These are phyloP conservation scores for Aphaenogaster rudis DNA, from an alignment of 1,140 invertebrate species.

Conservation along the genomic window DNA sequence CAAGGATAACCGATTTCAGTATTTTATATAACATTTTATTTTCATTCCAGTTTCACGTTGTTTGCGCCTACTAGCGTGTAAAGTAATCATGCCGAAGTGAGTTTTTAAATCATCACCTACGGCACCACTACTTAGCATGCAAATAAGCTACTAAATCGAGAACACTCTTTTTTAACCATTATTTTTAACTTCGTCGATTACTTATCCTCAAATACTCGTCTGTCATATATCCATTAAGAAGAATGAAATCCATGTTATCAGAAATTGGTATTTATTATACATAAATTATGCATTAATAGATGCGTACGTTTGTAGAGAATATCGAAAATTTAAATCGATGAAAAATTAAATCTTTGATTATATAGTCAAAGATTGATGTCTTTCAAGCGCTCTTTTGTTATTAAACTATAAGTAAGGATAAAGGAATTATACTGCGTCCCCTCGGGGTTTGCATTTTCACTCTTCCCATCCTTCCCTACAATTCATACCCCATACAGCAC, in stretches of 20 bases:
- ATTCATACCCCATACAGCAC: too few species aligned
- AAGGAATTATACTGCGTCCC: too few species aligned
- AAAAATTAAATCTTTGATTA: too few species aligned
- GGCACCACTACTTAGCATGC: slow-evolving; percentile 85
- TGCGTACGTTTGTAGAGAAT: background rate
- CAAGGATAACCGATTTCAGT: background rate
- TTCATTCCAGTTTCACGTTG: background rate
- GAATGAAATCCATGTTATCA: background rate
- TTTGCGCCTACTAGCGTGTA: slow-evolving; percentile 56
- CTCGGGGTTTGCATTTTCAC: too few species aligned
- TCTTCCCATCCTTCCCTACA: too few species aligned
- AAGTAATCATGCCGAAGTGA: slow-evolving; percentile 85
- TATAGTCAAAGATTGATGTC: background rate
- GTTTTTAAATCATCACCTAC: slow-evolving; percentile 82
- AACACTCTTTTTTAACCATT: background rate
- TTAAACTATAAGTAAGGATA: too few species aligned
- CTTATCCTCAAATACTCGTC: background rate
- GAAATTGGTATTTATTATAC: background rate
- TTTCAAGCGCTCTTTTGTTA: background rate
- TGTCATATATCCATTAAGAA: background rate
- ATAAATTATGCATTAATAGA: background rate
- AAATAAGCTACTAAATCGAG: slow-evolving; percentile 39
- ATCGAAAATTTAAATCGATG: background rate
- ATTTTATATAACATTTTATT: background rate
- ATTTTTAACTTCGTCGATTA: background rate